phyloP scores from a whole-genome alignment of 1,140 invertebrate species.

The Drosophila carrolli region DNA sequence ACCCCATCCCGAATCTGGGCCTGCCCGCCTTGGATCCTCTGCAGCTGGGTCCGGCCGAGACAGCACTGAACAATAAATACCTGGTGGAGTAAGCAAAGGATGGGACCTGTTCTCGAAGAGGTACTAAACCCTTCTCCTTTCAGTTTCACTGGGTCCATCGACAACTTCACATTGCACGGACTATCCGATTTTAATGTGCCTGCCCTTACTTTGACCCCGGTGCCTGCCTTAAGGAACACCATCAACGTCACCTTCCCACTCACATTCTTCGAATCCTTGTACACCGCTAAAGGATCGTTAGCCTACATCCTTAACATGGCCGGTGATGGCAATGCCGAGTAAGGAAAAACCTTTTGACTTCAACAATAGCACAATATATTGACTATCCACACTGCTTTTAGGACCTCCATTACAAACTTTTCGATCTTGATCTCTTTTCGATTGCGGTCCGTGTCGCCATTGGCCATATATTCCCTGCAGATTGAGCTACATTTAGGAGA shows the following conservation, averaged over 20 bases:
- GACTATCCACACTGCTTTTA: conserved; percentile 7
- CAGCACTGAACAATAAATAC: conserved; percentile 64
- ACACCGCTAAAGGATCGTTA: conserved; percentile 76
- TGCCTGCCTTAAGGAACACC: conserved; percentile 31
- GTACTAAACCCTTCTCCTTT: neutral
- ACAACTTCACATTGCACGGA: conserved; percentile 64
- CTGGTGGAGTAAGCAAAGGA: conserved; percentile 66
- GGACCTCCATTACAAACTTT: conserved; percentile 47
- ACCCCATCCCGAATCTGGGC: conserved; percentile 74
- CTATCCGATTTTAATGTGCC: conserved; percentile 68
- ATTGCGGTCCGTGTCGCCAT: conserved; percentile 26
- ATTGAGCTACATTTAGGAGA: conserved; percentile 58
- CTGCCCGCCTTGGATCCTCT: conserved; percentile 74
- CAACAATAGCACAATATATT: neutral
- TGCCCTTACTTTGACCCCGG: conserved; percentile 33
- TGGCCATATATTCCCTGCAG: conserved; percentile 56
- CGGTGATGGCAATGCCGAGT: conserved; percentile 76
- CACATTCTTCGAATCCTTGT: conserved; percentile 64
- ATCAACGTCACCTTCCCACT: conserved; percentile 64
- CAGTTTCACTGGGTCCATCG: conserved; percentile 69
- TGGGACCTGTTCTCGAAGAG: neutral
- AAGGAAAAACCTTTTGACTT: conserved; percentile 3
- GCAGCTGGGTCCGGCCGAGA: conserved; percentile 36
- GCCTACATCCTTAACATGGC: conserved; percentile 70
- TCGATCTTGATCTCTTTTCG: conserved; percentile 51